A percentile compares a stretch with the other conserved stretches of the same genome.
Evolutionary conservation across 2,888 invertebrate genomes (phyloP).

Genomic region (Drosophila flavopinicola): DNA sequence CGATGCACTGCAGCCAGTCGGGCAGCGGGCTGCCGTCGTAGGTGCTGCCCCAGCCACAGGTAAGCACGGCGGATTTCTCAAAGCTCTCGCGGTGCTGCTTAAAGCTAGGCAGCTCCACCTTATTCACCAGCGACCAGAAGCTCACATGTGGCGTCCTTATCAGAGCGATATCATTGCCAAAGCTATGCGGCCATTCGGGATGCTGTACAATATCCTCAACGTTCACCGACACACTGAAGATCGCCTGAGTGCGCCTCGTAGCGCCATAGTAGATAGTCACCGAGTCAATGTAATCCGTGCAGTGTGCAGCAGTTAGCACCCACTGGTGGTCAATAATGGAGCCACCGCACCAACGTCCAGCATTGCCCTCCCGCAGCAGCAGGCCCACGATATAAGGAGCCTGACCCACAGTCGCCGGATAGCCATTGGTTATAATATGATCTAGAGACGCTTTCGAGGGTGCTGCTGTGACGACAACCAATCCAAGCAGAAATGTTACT

Average conservation of each 20-base stretch:
- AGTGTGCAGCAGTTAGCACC: conserved; percentile 61
- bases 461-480: conserved; percentile 19
- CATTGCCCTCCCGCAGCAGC: conserved; percentile 11
- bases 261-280: conserved; percentile 70
- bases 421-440: conserved; percentile 68
- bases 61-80: conserved; percentile 18
- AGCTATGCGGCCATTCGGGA: conserved; percentile 71
- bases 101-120: conserved; percentile 34
- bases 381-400: conserved; percentile 69
- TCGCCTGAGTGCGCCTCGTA: conserved; percentile 53
- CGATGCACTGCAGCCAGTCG: conserved; percentile 59
- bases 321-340: conserved; percentile 43
- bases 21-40: conserved; percentile 76
- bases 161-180: conserved; percentile 61
- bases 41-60: conserved; percentile 75
- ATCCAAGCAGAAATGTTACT: conserved; percentile 19
- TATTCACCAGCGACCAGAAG: conserved; percentile 31
- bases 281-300: conserved; percentile 46
- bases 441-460: conserved; percentile 12
- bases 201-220: conserved; percentile 64
- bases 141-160: conserved; percentile 52
- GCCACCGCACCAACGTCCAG: conserved; percentile 56
- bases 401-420: conserved; percentile 45
- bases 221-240: conserved; percentile 46
- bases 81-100: conserved; percentile 17